Conservation (phyloP, 2,888 invertebrate genomes). For the Conchocele bisecta region DNA sequence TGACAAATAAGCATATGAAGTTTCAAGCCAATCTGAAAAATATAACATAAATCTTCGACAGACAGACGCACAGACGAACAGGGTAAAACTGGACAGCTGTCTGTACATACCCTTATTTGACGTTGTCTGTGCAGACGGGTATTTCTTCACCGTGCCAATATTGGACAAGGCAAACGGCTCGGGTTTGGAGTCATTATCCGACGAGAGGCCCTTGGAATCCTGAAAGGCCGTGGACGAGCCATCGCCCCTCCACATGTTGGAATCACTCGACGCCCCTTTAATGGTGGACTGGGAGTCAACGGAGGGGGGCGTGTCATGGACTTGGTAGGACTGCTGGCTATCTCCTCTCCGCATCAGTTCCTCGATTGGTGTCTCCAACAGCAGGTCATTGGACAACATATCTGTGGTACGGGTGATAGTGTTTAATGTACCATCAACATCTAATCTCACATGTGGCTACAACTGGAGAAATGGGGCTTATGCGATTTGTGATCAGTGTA, state of each 20-base stretch:
- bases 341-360: slow-evolving; percentile 4
- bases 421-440: too few relatives aligned
- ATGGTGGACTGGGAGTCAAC: too few relatives aligned
- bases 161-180: slow-evolving; percentile 56
- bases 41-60: too few relatives aligned
- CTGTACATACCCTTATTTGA: slow-evolving; percentile 3
- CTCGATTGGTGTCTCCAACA: slow-evolving; percentile 39
- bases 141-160: slow-evolving; percentile 50
- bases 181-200: too few relatives aligned
- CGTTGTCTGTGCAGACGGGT: background rate
- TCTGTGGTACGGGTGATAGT: too few relatives aligned
- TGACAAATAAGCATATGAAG: too few relatives aligned
- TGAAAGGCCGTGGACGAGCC: slow-evolving; percentile 31
- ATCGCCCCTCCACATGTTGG: background rate
- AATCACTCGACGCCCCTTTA: too few relatives aligned
- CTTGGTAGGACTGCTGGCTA: background rate
- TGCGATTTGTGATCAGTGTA: too few relatives aligned
- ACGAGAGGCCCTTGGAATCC: slow-evolving; percentile 47
- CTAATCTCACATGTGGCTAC: too few relatives aligned
- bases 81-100: background rate
- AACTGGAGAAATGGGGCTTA: too few relatives aligned
- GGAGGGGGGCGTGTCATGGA: too few relatives aligned
- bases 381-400: slow-evolving; percentile 45
- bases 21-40: too few relatives aligned
- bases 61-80: background rate